Conservation (phyloP, 2,888 invertebrate species). For the Drosophila parthenogenetica region DNA sequence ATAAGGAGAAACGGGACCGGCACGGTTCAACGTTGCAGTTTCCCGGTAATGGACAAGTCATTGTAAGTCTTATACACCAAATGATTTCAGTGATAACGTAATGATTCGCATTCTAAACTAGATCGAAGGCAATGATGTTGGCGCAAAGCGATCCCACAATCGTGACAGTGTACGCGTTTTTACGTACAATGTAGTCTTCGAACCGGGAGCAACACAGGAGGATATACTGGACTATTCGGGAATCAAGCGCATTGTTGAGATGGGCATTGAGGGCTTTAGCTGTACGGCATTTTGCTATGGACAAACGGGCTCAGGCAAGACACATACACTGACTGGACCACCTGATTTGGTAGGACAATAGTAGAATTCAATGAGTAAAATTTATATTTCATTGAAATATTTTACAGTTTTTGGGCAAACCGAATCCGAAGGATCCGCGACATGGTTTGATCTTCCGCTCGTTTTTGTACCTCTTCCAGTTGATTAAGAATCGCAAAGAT, state of each 20-base stretch:
- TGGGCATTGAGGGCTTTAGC: slow-evolving; percentile 97
- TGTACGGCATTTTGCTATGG: slow-evolving; percentile 98
- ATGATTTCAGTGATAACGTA: too few species aligned
- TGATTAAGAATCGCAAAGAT: slow-evolving; percentile 91
- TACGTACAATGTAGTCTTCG: slow-evolving; percentile 96
- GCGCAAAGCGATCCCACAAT: slow-evolving; percentile 87
- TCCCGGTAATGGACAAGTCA: slow-evolving; percentile 95
- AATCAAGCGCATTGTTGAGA: slow-evolving; percentile 94
- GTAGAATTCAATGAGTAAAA: too few species aligned
- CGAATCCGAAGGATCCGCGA: slow-evolving; percentile 89
- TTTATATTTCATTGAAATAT: neutral
- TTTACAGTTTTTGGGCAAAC: slow-evolving; percentile 88
- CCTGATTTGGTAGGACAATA: slow-evolving; percentile 90
- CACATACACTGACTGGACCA: slow-evolving; percentile 97
- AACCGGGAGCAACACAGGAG: slow-evolving; percentile 92
- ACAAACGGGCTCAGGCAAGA: slow-evolving; percentile 98
- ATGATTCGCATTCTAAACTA: slow-evolving; percentile 48
- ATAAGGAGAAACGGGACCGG: slow-evolving; percentile 89
- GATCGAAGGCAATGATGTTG: slow-evolving; percentile 86
- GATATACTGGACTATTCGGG: slow-evolving; percentile 96
- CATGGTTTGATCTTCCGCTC: slow-evolving; percentile 96
- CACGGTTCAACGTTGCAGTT: slow-evolving; percentile 91
- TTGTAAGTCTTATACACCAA: slow-evolving; percentile 78
- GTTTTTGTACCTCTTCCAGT: slow-evolving; percentile 94
- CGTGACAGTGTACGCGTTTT: slow-evolving; percentile 91